Conservation (phyloP, 2,888 invertebrate genomes). For the Callosobruchus maculatus region DNA sequence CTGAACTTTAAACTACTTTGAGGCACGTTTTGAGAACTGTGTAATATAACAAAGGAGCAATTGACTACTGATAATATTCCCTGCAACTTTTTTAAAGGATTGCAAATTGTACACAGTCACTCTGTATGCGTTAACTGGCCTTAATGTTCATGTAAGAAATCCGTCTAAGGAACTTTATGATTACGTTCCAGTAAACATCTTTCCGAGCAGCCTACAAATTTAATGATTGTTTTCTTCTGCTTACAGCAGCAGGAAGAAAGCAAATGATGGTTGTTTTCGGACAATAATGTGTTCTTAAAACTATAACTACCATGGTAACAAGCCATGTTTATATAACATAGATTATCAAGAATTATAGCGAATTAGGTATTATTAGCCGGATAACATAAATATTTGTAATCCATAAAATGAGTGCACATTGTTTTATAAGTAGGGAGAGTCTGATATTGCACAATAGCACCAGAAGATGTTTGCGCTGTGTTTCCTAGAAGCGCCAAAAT, state of each 20-base stretch:
- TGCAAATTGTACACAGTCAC: no score
- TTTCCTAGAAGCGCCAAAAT: neutral
- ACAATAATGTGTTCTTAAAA: neutral
- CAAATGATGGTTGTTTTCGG: neutral
- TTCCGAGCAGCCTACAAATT: neutral
- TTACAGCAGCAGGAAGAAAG: neutral
- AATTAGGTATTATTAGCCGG: neutral
- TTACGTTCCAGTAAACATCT: neutral
- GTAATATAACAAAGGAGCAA: no score
- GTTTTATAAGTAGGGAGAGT: neutral
- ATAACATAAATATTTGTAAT: neutral
- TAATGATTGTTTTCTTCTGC: neutral
- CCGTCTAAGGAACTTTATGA: neutral
- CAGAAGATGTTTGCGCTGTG: neutral
- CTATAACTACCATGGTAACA: neutral
- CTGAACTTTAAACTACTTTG: no score
- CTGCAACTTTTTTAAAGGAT: no score
- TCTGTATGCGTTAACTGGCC: no score
- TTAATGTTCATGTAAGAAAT: neutral
- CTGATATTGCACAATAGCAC: neutral
- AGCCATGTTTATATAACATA: neutral
- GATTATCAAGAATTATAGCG: neutral
- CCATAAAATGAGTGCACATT: neutral
- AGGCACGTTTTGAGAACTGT: no score
- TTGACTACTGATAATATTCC: no score